phyloP scores from a whole-genome alignment of 2,113 vertebrate species.

The Pholis gunnellus region DNA sequence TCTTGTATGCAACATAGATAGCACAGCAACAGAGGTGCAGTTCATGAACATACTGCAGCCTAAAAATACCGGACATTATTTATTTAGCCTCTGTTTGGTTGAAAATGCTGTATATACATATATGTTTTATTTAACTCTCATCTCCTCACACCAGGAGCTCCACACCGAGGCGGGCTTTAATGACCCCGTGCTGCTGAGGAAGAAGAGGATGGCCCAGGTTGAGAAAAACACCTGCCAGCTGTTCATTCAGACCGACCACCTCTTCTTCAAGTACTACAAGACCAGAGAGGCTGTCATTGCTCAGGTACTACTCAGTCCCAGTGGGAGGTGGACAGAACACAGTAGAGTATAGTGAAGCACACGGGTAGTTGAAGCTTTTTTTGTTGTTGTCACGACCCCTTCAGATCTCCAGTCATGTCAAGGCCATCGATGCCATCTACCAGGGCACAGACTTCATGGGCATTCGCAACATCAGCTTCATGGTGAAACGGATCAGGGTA shows the following conservation, averaged over 20 bases:
- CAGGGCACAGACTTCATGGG: constrained; percentile 98
- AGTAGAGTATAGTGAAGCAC: no score
- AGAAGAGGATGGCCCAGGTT: constrained; percentile 91
- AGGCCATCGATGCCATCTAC: constrained; percentile 98
- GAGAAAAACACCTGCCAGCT: constrained; percentile 98
- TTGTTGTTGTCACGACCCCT: neutral
- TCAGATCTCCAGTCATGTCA: constrained; percentile 98
- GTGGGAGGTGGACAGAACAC: neutral
- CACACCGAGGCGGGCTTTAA: constrained; percentile 36
- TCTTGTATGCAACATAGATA: neutral
- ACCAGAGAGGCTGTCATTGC: constrained; percentile 95
- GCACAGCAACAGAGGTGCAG: constrained; percentile 1
- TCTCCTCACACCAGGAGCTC: constrained; percentile 61
- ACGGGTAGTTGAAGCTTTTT: neutral
- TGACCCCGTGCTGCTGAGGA: constrained; percentile 88
- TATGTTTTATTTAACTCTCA: constrained; percentile 68
- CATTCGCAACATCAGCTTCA: constrained; percentile 99
- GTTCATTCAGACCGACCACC: constrained; percentile 98
- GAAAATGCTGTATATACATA: constrained; percentile 44
- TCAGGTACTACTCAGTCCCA: constrained; percentile 71
- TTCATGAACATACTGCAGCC: constrained; percentile 16
- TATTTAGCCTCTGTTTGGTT: constrained; percentile 58
- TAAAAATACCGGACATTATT: constrained; percentile 64
- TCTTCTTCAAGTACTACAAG: constrained; percentile 95
- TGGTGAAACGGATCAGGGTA: constrained; percentile 98